Percentiles rank a stretch among this genome's conserved stretches.
Evolutionary conservation across 2,113 vertebrate species (phyloP).

Genomic region (Oncorhynchus kisutch): DNA sequence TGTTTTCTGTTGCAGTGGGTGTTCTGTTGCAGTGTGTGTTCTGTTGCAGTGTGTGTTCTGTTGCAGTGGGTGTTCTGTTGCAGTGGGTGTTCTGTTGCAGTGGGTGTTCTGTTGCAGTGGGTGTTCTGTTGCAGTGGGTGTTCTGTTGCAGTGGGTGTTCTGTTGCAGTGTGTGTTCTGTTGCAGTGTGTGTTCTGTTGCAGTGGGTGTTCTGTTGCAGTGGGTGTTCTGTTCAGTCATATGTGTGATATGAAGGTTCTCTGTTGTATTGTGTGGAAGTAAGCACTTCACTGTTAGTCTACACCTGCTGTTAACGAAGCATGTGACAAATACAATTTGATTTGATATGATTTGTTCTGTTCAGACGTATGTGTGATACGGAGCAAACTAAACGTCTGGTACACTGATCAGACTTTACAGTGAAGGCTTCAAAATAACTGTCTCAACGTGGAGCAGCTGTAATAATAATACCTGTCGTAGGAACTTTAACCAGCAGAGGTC

Average conservation of each 20-base stretch:
- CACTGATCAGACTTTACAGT: slow-evolving; percentile 36
- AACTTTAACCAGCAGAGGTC: slow-evolving; percentile 40
- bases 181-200: neutral
- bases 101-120: neutral
- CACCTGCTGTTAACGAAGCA: no score
- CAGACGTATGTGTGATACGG: slow-evolving; percentile 32
- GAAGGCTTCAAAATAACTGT: slow-evolving; percentile 39
- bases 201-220: slow-evolving; percentile 1
- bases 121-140: slow-evolving; percentile 15
- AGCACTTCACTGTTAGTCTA: no score
- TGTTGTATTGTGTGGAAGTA: no score
- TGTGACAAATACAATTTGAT: no score
- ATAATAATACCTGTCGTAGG: slow-evolving; percentile 22
- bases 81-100: slow-evolving; percentile 36
- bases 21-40: neutral
- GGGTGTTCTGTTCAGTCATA: neutral
- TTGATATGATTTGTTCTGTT: neutral
- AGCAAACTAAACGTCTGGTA: slow-evolving; percentile 60
- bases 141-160: no score
- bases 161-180: slow-evolving; percentile 14
- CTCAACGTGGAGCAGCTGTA: slow-evolving; percentile 37
- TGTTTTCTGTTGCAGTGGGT: slow-evolving; percentile 10
- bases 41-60: neutral
- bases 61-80: slow-evolving; percentile 32
- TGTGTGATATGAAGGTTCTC: neutral